Evolutionary conservation across 92 coral and sea anemone genomes (phyloP).

Genomic region (Porites rus): DNA sequence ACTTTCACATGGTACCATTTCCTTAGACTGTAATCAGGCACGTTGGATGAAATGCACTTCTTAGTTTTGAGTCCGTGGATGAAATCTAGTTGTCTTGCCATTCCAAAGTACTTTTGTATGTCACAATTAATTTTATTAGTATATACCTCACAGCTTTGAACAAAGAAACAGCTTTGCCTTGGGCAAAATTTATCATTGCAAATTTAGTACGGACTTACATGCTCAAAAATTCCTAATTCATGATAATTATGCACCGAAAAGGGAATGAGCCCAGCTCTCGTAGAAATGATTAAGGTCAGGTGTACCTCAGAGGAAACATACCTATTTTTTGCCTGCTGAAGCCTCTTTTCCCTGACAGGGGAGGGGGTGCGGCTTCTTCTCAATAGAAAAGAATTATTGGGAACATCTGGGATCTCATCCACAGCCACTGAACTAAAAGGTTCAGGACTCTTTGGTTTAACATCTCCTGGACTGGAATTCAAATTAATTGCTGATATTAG

Average conservation of each 20-base stretch:
- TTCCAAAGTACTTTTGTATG: background rate
- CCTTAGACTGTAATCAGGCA: no score
- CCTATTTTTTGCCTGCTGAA: slow-evolving; percentile 34
- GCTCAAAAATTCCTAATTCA: no score
- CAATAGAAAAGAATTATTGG: slow-evolving; percentile 86
- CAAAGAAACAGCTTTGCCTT: no score
- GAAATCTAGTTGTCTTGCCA: background rate
- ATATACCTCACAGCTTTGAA: no score
- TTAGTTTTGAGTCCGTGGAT: background rate
- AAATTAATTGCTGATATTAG: background rate
- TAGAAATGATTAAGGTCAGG: background rate
- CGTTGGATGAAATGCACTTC: background rate
- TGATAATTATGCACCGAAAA: no score
- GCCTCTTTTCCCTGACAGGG: slow-evolving; percentile 87
- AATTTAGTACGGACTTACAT: no score
- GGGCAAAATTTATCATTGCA: no score
- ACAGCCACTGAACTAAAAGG: slow-evolving; percentile 69
- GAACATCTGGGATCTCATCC: slow-evolving; percentile 87
- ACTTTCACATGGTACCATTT: no score
- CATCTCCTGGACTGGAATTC: slow-evolving; percentile 41
- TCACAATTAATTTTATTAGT: no score
- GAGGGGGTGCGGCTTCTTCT: slow-evolving; percentile 97
- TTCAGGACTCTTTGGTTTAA: slow-evolving; percentile 17
- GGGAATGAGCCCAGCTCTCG: no score
- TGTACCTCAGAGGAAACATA: background rate